Conservation (phyloP, 2,113 vertebrate genomes). For the Todiramphus saurophagus region DNA sequence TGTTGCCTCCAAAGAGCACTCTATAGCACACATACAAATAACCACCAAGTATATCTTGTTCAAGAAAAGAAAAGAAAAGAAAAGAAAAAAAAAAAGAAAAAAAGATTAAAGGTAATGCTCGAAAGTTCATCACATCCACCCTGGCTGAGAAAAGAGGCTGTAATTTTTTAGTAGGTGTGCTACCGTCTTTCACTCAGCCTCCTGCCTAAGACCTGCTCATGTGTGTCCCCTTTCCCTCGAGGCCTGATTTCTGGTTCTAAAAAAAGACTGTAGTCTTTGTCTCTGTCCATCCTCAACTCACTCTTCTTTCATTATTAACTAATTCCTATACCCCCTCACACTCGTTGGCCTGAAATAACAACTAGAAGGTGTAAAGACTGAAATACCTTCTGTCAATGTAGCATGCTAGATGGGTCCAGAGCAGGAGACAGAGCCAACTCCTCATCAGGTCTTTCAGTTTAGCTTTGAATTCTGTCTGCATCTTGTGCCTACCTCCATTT, state of each 20-base stretch:
- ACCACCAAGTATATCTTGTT: neutral
- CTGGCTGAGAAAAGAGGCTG: neutral
- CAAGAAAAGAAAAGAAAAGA: too few species aligned
- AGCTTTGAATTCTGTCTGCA: neutral
- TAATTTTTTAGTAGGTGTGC: neutral
- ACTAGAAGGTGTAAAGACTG: neutral
- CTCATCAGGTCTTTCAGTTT: neutral
- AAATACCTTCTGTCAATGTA: conserved; percentile 17
- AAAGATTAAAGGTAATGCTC: neutral
- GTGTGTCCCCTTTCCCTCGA: neutral
- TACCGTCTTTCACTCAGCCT: neutral
- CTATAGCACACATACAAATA: neutral
- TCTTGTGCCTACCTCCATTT: neutral
- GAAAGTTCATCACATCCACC: neutral
- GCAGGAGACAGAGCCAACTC: neutral
- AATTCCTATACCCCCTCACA: neutral
- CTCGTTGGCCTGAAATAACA: neutral
- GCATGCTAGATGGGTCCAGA: neutral
- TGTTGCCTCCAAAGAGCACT: neutral
- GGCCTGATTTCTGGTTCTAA: neutral
- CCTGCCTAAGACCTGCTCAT: neutral
- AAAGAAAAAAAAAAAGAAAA: neutral
- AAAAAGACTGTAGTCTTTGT: neutral
- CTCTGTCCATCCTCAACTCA: neutral
- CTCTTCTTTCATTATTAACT: neutral